Conservation (phyloP, 2,888 invertebrate genomes). For the Baronia brevicornis region DNA sequence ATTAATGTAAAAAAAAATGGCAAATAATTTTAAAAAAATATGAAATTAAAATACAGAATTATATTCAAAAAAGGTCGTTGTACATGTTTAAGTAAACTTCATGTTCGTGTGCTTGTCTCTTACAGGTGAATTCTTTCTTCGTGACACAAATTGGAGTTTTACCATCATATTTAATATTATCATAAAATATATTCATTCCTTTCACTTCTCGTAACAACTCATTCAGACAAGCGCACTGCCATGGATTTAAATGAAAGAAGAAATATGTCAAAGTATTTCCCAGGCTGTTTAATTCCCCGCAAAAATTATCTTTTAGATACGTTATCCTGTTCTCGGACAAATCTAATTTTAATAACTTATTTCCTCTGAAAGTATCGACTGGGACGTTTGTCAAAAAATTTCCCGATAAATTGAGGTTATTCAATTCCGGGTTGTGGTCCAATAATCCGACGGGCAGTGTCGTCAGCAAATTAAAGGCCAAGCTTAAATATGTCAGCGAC, state of each 20-base stretch:
- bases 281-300: not conserved
- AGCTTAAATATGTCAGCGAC: no score
- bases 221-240: slow-evolving; percentile 1
- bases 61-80: no score
- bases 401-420: not conserved
- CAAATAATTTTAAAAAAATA: no score
- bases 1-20: no score
- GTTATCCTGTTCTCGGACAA: slow-evolving; percentile 1
- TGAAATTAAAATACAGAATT: no score
- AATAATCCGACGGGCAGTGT: no score
- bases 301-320: not conserved
- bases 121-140: not conserved
- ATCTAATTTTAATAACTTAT: not conserved
- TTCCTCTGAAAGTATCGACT: not conserved
- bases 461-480: no score
- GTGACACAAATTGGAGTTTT: slow-evolving; percentile 1
- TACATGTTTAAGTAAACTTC: not conserved
- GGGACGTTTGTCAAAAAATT: slow-evolving; percentile 1
- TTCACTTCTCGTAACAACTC: slow-evolving; percentile 1
- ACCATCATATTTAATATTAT: not conserved
- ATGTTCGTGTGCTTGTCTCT: not conserved
- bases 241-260: slow-evolving; percentile 1
- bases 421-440: no score
- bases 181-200: not conserved
- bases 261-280: not conserved